Evolutionary conservation across 2,888 invertebrate species (phyloP).

Genomic region (Didymodactylos carnosus): DNA sequence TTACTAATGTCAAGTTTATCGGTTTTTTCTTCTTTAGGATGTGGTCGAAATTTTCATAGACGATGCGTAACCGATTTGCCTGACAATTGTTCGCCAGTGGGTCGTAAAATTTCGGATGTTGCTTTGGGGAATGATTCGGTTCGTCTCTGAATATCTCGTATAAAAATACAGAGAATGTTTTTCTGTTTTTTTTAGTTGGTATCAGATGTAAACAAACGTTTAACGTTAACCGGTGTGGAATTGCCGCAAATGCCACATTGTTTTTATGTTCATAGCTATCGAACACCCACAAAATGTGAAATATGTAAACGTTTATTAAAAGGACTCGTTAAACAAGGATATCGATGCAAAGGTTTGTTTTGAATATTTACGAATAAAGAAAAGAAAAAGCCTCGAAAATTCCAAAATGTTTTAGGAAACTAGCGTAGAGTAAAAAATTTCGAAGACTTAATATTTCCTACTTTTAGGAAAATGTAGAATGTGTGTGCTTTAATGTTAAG

Average conservation of each 20-base stretch:
- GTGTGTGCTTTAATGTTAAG: no score
- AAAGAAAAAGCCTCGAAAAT: no score
- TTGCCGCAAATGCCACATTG: conserved; percentile 58
- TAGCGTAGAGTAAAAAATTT: no score
- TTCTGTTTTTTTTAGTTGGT: neutral
- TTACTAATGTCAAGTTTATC: neutral
- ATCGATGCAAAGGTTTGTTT: conserved; percentile 64
- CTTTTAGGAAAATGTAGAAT: neutral
- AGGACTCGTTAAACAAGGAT: conserved; percentile 72
- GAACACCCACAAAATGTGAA: conserved; percentile 82
- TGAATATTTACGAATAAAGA: no score
- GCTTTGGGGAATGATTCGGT: no score
- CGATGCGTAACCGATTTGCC: conserved; percentile 79
- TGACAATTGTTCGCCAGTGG: conserved; percentile 55
- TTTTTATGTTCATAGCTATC: conserved; percentile 85
- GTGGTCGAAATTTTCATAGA: conserved; percentile 93
- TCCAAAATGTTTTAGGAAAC: no score
- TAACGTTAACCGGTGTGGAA: neutral
- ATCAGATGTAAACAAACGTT: neutral
- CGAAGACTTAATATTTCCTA: neutral
- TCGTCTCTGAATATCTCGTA: no score
- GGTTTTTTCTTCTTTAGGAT: conserved; percentile 46
- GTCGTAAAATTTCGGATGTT: neutral
- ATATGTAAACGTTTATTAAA: conserved; percentile 80
- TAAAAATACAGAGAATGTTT: neutral